Conservation (phyloP, 2,888 invertebrate genomes). For the Acleris literana region DNA sequence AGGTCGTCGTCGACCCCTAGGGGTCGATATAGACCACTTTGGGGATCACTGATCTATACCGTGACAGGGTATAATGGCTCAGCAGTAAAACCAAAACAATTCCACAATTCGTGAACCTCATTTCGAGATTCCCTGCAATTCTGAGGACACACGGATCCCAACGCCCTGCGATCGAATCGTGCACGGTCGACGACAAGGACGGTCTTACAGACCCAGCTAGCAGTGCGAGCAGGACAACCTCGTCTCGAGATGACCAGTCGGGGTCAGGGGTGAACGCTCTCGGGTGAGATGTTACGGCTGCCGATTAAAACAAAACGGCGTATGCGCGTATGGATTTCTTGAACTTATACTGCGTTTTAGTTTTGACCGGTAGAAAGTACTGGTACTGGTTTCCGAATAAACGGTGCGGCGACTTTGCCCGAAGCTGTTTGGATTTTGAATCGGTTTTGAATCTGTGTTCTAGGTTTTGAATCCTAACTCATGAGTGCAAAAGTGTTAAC, state of each 20-base stretch:
- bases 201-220: slow-evolving; percentile 36
- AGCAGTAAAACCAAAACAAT: slow-evolving; percentile 12
- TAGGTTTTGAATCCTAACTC: too few relatives aligned
- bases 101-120: slow-evolving; percentile 47
- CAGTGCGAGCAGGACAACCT: slow-evolving; percentile 52
- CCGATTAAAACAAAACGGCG: too few relatives aligned
- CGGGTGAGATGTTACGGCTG: slow-evolving; percentile 64
- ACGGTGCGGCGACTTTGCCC: slow-evolving; percentile 51
- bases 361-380: too few relatives aligned
- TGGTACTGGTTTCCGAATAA: slow-evolving; percentile 43
- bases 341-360: too few relatives aligned
- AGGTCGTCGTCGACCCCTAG: too few relatives aligned
- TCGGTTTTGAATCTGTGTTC: slow-evolving; percentile 9
- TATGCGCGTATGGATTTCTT: too few relatives aligned
- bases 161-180: slow-evolving; percentile 70
- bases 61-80: too few relatives aligned
- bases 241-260: slow-evolving; percentile 79
- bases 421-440: slow-evolving; percentile 42
- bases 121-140: slow-evolving; percentile 68
- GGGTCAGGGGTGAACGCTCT: slow-evolving; percentile 82
- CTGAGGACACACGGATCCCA: slow-evolving; percentile 79
- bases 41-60: too few relatives aligned
- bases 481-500: too few relatives aligned
- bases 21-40: too few relatives aligned
- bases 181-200: slow-evolving; percentile 62